phyloP scores from a whole-genome alignment of 1,140 invertebrate species.

The Orussus abietinus region DNA sequence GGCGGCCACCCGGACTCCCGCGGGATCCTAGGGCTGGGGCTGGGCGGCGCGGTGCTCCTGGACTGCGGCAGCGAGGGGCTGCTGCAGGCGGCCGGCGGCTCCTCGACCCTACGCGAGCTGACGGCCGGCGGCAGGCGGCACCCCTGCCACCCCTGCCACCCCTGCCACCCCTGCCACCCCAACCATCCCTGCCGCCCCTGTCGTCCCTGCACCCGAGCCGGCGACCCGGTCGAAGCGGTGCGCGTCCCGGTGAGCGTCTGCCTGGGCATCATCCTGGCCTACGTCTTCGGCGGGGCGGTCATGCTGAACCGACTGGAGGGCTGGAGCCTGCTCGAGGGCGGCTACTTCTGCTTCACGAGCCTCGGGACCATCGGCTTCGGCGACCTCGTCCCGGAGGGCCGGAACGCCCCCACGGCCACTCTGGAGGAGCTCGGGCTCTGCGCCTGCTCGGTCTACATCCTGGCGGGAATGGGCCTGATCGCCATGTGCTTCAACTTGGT shows the following conservation, averaged over 20 bases:
- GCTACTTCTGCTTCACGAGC: constrained; percentile 92
- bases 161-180: constrained; percentile 35
- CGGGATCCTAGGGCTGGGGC: too few relatives aligned
- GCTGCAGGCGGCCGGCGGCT: constrained; percentile 40
- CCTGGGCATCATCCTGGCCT: constrained; percentile 81
- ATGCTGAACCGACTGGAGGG: constrained; percentile 86
- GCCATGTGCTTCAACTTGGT: constrained; percentile 96
- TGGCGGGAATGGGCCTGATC: constrained; percentile 90
- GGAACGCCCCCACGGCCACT: constrained; percentile 67
- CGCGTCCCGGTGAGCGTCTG: constrained; percentile 85
- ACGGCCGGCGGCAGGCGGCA: constrained; percentile 32
- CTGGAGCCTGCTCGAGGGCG: constrained; percentile 86
- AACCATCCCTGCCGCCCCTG: constrained; percentile 37
- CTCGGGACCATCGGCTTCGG: constrained; percentile 87
- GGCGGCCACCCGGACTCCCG: constrained; percentile 40
- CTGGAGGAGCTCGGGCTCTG: constrained; percentile 76
- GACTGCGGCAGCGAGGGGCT: constrained; percentile 45
- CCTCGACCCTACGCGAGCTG: constrained; percentile 32
- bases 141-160: constrained; percentile 40
- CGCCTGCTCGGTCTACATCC: constrained; percentile 80
- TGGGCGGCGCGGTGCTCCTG: constrained; percentile 41
- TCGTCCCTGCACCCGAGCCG: constrained; percentile 36
- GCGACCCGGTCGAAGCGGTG: constrained; percentile 49
- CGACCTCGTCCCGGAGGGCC: constrained; percentile 69
- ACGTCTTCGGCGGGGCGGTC: constrained; percentile 86